A percentile compares a stretch with the other conserved stretches of the same genome.
Conservation (phyloP, 2,113 vertebrate species). For the Leuciscus idus region DNA sequence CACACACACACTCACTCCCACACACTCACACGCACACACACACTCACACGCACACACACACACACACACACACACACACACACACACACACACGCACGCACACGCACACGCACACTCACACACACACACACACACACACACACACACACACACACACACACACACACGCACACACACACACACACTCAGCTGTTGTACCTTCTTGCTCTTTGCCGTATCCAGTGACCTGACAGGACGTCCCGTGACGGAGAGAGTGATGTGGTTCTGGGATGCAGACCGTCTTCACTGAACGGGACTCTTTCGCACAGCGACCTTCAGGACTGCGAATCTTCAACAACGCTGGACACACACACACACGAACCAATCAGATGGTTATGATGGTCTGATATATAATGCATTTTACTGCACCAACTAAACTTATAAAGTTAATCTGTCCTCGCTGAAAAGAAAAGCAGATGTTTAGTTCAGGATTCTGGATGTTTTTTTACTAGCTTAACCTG, state of each 20-base stretch:
- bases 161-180: background rate
- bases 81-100: too few relatives aligned
- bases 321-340: conserved; percentile 85
- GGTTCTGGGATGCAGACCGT: conserved; percentile 83
- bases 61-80: too few relatives aligned
- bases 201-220: conserved; percentile 84
- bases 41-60: too few relatives aligned
- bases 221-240: conserved; percentile 81
- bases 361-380: background rate
- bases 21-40: too few relatives aligned
- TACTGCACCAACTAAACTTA: background rate
- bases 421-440: background rate
- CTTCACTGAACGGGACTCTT: conserved; percentile 75
- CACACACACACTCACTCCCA: background rate
- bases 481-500: background rate
- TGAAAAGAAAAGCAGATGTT: background rate
- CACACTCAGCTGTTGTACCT: conserved; percentile 72
- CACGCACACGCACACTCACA: background rate
- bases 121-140: background rate
- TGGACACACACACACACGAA: conserved; percentile 52
- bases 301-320: conserved; percentile 76
- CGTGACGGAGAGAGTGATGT: conserved; percentile 53
- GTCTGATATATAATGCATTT: background rate
- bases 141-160: background rate
- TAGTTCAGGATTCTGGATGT: background rate